Base-by-base conservation (phyloP, 2,797 vertebrate genomes). In the Tadarida brasiliensis region DNA sequence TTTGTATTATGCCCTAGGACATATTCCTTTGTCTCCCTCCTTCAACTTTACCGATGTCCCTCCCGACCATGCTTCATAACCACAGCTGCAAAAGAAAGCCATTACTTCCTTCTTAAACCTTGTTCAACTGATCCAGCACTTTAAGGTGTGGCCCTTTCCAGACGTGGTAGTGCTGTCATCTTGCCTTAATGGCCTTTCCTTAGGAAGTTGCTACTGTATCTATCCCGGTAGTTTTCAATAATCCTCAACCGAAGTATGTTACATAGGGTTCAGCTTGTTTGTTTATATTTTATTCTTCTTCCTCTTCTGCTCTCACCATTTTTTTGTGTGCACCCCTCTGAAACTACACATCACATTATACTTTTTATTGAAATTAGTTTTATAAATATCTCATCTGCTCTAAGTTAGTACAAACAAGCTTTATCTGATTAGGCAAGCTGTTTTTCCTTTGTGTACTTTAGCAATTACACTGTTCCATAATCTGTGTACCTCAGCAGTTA, bases 291-390 rank as follows among this genome's bases (percentile, higher is more conserved):
- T 88, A 70, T 78, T 70, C 15, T 78, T 82, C 28, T 51, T 92
- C 44, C 5, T 57, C 16, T 87, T 90, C 54, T 91, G n/a, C 19
- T 81, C 54, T 94, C 28, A 80, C 12, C 87, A 44, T 11, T 3
- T 33, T 92, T 86, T 94, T 77, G 30, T 10, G 49, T 71, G 2
- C 7, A 88, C 49, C 39, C 68, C 35, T 54, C 28, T 80, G 47
- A 93, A 74, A 82, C 7, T 28, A 49, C 11, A 12, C 28, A 35
- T 11, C 33, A 67, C 15, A 28, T 56, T 63, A 28, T 89, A 39
- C 17, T 20, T 93, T 83, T 8, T 70, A 51, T 26, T 51, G 6
- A 86, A 85, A 74, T 94, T 93, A 57, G 78, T 92, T 93, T 51
- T 71, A 30, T 83, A 71, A 85, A 26, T 49, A 47, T 7, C 20